Base-by-base conservation (phyloP, 2,113 vertebrate genomes). In the Gopherus evgoodei region DNA sequence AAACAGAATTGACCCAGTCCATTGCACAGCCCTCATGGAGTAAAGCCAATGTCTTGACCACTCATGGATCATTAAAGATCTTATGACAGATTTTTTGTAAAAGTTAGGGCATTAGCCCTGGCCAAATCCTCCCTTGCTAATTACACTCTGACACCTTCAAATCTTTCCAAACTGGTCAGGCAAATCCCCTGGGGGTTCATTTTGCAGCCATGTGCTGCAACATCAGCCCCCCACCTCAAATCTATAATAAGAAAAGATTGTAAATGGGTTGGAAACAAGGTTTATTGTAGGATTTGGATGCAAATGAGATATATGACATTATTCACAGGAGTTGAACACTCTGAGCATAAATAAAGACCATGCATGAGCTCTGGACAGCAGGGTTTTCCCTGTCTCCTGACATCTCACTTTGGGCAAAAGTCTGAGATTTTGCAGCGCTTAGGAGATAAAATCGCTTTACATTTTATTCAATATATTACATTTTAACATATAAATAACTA, bases 391-490 rank as follows among this genome's bases (percentile, higher is more conserved):
- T 87, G 81, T 83, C 4, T 49, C 78, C 78, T 50, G 44, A 69
- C 1, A 0, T 1, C 0, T 38, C 8, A 1, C 84, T 72, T 1
- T 0, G 56, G 5, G 65, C 53, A 49, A 2, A 4, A 1, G 8
- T 0, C 42, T 42, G n/a, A 83, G 38, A 35, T 11, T 91, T 0
- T 49, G 88, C 79, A 17, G 82, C 76, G 54, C 22, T 52, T 1
- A 5, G 87, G 87, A 50, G 9, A 92, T 83, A 84, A 91, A 95
- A 91, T 35, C 96, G 86, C 94, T 95, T 89, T 49, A 86, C 38
- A 13, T 72, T 96, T 96, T 97, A 96, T 95, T 96, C 76, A 96
- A 96, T 97, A 97, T 97, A 97, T 97, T 97, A 97, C 92, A 96
- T 96, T 93, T 97, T 86, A 76, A 91, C 69, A 47, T 94, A 97